These are phyloP conservation scores for Drosophila ohnishii DNA, from an alignment of 1,140 invertebrate genomes.

Conservation along the genomic window DNA sequence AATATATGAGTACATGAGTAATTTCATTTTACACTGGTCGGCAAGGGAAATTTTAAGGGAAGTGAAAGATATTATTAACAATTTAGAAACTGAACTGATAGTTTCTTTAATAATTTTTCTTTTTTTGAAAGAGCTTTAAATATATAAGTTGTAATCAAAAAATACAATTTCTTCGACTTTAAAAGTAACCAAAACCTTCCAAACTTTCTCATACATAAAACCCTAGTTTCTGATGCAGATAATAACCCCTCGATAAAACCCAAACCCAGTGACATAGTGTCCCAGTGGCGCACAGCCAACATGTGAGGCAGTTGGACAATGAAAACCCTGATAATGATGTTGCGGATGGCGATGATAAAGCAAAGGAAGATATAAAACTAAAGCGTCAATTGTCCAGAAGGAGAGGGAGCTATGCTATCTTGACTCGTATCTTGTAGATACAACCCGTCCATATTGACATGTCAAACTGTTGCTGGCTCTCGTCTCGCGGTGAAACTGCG, in stretches of 20 bases:
- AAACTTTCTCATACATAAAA: neutral
- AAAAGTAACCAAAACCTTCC: too few relatives aligned
- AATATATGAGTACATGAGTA: slow-evolving; percentile 48
- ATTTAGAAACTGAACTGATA: too few relatives aligned
- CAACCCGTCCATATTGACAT: slow-evolving; percentile 67
- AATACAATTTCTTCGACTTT: too few relatives aligned
- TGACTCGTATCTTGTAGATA: slow-evolving; percentile 44
- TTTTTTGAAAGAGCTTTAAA: neutral
- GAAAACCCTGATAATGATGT: slow-evolving; percentile 47
- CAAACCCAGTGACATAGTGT: slow-evolving; percentile 35
- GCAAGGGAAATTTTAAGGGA: neutral
- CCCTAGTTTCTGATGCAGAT: neutral
- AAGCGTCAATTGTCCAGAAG: slow-evolving; percentile 69
- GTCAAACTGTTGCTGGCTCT: slow-evolving; percentile 59
- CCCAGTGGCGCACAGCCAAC: slow-evolving; percentile 19
- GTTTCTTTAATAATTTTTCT: too few relatives aligned
- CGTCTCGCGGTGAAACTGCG: slow-evolving; percentile 44
- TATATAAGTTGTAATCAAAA: neutral
- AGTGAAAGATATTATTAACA: neutral
- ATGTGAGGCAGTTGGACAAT: slow-evolving; percentile 47
- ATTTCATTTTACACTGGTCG: slow-evolving; percentile 33
- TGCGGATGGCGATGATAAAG: slow-evolving; percentile 63
- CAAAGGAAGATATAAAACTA: slow-evolving; percentile 69
- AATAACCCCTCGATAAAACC: slow-evolving; percentile 1
- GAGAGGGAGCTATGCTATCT: slow-evolving; percentile 31